Percentiles rank a stretch among this genome's conserved stretches.
These are phyloP conservation scores for Rhabdornis inornatus DNA, from an alignment of 2,113 vertebrate species.

Conservation along the genomic window DNA sequence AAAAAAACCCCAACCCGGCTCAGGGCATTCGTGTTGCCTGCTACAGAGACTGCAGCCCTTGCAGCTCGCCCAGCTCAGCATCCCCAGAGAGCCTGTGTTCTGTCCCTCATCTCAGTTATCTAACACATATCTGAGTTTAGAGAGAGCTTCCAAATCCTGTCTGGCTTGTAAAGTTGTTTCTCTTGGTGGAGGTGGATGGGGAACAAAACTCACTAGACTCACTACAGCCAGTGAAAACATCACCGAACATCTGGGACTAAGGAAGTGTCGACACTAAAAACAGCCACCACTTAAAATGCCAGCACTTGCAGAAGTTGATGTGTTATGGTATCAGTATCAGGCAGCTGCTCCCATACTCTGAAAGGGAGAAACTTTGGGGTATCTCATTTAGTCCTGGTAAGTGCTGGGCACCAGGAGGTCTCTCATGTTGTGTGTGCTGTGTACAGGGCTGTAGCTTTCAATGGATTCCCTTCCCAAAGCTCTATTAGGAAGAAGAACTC, in stretches of 20 bases:
- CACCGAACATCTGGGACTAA: neutral
- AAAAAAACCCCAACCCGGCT: neutral
- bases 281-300: neutral
- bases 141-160: neutral
- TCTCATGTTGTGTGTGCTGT: neutral
- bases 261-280: neutral
- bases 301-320: neutral
- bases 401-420: neutral
- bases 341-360: neutral
- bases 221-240: neutral
- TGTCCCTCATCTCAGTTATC: neutral
- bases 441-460: neutral
- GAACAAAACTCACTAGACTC: neutral
- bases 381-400: neutral
- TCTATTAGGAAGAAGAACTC: neutral
- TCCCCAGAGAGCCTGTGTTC: neutral
- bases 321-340: neutral
- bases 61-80: neutral
- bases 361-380: neutral
- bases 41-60: neutral
- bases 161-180: neutral
- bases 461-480: constrained; percentile 15
- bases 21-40: neutral
- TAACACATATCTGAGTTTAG: neutral
- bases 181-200: neutral